A percentile compares a stretch with the other conserved stretches of the same genome.
These are phyloP conservation scores for Xenopus borealis DNA, from an alignment of 2,113 vertebrate species.

Conservation along the genomic window DNA sequence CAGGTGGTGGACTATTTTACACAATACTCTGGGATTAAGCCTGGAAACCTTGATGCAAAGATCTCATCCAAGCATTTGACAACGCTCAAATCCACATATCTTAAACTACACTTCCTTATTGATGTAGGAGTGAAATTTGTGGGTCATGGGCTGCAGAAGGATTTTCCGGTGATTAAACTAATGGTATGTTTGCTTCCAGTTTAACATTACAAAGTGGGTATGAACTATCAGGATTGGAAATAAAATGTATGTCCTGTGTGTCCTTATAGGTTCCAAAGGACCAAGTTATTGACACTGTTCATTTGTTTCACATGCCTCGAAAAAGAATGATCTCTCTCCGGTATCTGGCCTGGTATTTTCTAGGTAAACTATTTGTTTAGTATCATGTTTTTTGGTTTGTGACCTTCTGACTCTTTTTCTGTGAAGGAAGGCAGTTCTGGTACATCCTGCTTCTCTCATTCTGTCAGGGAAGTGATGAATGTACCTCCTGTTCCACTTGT, in stretches of 20 bases:
- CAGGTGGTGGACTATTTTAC: constrained; percentile 99
- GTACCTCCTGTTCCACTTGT: too few species aligned
- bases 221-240: background rate
- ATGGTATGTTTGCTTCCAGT: constrained; percentile 66
- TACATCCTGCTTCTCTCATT: too few species aligned
- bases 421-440: too few species aligned
- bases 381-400: background rate
- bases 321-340: constrained; percentile 98
- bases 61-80: constrained; percentile 98
- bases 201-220: background rate
- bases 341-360: constrained; percentile 97
- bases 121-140: constrained; percentile 96
- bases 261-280: constrained; percentile 85
- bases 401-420: too few species aligned
- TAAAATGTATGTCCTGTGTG: background rate
- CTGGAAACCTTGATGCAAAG: constrained; percentile 94
- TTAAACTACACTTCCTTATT: constrained; percentile 96
- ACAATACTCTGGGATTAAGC: constrained; percentile 96
- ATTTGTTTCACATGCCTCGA: constrained; percentile 95
- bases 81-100: constrained; percentile 94
- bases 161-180: constrained; percentile 95
- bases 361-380: constrained; percentile 66
- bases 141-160: constrained; percentile 94
- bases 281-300: constrained; percentile 94
- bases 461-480: too few species aligned